A percentile compares a stretch with the other conserved stretches of the same genome.
phyloP scores from a whole-genome alignment of 2,888 invertebrate genomes.

The Drosophila emarginata region DNA sequence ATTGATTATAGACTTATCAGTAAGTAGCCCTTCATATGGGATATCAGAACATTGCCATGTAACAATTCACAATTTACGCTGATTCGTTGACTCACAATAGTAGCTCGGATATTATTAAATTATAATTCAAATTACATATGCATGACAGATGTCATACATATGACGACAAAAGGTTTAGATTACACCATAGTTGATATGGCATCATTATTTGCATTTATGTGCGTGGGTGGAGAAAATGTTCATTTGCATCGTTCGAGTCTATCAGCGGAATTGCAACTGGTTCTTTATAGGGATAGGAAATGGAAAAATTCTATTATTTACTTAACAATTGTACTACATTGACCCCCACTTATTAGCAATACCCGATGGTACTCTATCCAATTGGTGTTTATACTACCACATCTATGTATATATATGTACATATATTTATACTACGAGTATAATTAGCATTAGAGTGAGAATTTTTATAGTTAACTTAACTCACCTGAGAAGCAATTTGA shows the following conservation, averaged over 20 bases:
- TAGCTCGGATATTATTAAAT: conserved; percentile 55
- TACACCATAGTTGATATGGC: conserved; percentile 23
- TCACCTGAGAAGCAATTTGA: conserved; percentile 91
- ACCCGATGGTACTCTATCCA: conserved; percentile 22
- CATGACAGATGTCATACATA: conserved; percentile 66
- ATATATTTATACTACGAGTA: too few relatives aligned
- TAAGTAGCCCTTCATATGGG: conserved; percentile 4
- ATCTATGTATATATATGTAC: neutral
- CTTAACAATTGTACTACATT: conserved; percentile 50
- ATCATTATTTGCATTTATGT: conserved; percentile 1
- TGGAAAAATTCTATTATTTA: conserved; percentile 59
- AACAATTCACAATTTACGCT: neutral
- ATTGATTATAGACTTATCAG: conserved; percentile 50
- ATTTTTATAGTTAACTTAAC: conserved; percentile 37
- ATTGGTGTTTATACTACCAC: conserved; percentile 47
- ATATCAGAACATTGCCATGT: conserved; percentile 21
- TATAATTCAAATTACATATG: conserved; percentile 66
- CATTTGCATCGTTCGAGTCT: neutral
- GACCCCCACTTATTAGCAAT: conserved; percentile 7
- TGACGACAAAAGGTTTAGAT: conserved; percentile 47
- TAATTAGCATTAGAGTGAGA: conserved; percentile 12
- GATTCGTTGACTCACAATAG: conserved; percentile 14
- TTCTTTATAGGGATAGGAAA: conserved; percentile 16
- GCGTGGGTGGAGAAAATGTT: conserved; percentile 34
- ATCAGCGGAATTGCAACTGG: conserved; percentile 14